Base-by-base conservation (phyloP, 2,113 vertebrate species). In the Rhynchomys soricoides region DNA sequence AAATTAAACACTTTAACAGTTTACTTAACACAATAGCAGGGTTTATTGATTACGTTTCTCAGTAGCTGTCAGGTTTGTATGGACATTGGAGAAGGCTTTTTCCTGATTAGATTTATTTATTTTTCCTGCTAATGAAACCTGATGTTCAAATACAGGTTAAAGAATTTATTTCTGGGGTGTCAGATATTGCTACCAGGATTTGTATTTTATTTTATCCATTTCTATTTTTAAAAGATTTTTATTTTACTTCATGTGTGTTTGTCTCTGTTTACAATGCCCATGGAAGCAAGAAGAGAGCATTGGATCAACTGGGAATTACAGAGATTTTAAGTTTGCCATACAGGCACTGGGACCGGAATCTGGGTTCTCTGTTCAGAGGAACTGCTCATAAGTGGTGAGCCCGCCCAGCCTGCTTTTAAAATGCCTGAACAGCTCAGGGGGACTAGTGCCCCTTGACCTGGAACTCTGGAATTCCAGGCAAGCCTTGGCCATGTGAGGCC, bases 1-100 rank as follows among this genome's bases (percentile, higher is more conserved):
- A 21, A 59, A 40, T 37, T 59, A 55, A 82, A 29, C 62, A 13
- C 8, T 66, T 66, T 66, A 66, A 31, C 64, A 48, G 11, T 15
- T 62, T 57, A 57, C 55, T 17, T 57, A 57, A 57, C 55, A 57
- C 55, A 57, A 57, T 57, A 57, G 43, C 26, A 31, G 70, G 64
- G 75, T 83, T 81, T 34, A 68, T 64, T 92, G 68, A 57, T 16
- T 29, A 52, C 12, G 26, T 68, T 89, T 64, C 40, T 89, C 8
- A 8, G 57, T 22, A 73, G 29, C 82, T 22, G 0, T 43, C 19
- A 64, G 2, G 11, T 45, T 70, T 57, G n/a, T 59, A 0, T 37
- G 68, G 29, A 24, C 16, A 22, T 0, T 40, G 24, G 77, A 71
- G 45, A 24, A 1, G 17, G 62, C 29, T 62, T 87, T 92, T 62